A percentile compares a stretch with the other conserved stretches of the same genome.
Conservation (phyloP, 2,797 vertebrate genomes). For the Nyctibius grandis region DNA sequence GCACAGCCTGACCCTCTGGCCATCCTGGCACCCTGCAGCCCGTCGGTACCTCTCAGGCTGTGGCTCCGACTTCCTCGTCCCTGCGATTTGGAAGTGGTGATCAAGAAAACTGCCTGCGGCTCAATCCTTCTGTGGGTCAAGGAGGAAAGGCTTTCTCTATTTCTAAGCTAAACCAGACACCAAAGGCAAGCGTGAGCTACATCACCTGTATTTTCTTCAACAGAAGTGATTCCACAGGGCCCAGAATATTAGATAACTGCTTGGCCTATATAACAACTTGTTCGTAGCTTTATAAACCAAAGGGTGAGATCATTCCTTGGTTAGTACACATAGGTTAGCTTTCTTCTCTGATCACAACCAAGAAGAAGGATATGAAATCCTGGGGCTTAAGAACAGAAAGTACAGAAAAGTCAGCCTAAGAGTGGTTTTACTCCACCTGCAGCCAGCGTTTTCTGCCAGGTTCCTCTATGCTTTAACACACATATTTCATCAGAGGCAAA, state of each 20-base stretch:
- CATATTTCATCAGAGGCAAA: background rate
- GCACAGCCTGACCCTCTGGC: background rate
- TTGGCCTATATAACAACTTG: background rate
- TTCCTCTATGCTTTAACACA: background rate
- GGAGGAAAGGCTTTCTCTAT: background rate
- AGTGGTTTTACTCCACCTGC: background rate
- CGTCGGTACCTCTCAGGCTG: background rate
- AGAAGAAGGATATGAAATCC: background rate
- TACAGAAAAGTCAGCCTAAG: background rate
- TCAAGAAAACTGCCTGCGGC: background rate
- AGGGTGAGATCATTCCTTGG: background rate
- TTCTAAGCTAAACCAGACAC: background rate
- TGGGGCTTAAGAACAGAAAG: background rate
- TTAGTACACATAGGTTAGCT: background rate
- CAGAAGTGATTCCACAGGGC: background rate
- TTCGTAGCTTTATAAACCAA: background rate
- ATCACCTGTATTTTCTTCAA: background rate
- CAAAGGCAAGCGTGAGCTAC: background rate
- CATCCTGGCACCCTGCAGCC: accelerated
- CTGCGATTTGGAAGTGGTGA: background rate
- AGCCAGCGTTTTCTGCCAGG: background rate
- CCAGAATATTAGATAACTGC: background rate
- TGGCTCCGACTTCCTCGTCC: accelerated
- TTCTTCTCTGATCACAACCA: background rate
- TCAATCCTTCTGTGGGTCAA: background rate